Base-by-base conservation (phyloP, 1,140 invertebrate species). In the Daktulosphaira vitifoliae region DNA sequence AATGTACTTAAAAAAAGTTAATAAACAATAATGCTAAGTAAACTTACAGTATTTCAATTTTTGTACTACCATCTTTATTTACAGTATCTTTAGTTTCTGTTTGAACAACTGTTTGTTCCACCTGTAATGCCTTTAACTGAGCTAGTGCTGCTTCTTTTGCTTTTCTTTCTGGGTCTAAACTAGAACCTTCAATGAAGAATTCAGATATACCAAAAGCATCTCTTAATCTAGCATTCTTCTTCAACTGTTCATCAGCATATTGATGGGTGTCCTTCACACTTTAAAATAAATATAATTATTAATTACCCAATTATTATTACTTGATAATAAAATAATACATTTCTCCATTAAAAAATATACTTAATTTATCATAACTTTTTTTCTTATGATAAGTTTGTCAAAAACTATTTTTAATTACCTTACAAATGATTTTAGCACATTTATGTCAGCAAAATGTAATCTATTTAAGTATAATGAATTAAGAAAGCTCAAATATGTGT, bases 201-300 rank as follows among this genome's bases (percentile, higher is more conserved):
- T 92, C 88, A 25, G 89, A 90, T 68, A 98, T 92, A 50, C 94
- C 93, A 76, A 98, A 96, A 1, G 94, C 94, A 73, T 93, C 89
- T 48, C 92, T 84, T 53, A 97, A 77, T 53, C 85, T 84, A 7
- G 88, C 89, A 81, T 98, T 98, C 76, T 97, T 96, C 72, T 94
- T 88, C 73, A 92, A 88, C 73, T 96, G 93, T n/a, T 93, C 92
- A 76, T 94, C 91, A 2, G 94, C 93, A 65, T 96, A 84, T 74
- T 96, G 90, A 78, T 98, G 94, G 48, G 90, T 96, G 72, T 96
- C 93, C 62, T 88, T 89, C 20, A 91, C 90, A 77, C 91, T 94
- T 75, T 7, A 81, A 81, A 65, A 71, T 52, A 6, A 75, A 71
- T 44, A 68, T 72, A 59, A 50, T 56, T 6, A 33, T 23, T 49